Percentiles rank a stretch among this genome's conserved stretches.
Evolutionary conservation across 2,797 vertebrate genomes (phyloP).

Genomic region (Psittacula echo): DNA sequence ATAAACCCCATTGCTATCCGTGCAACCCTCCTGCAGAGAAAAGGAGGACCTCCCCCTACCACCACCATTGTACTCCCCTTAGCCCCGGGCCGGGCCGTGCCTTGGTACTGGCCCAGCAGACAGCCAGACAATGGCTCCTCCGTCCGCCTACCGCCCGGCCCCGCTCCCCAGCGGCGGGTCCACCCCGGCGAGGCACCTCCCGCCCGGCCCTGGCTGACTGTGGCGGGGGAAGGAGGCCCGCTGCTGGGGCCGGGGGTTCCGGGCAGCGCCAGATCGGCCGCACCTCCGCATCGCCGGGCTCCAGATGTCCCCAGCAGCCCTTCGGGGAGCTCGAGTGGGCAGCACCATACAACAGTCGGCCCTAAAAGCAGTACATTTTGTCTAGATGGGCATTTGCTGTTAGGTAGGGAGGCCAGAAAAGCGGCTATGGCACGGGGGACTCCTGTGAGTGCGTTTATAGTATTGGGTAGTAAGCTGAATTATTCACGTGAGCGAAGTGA

Average conservation of each 20-base stretch:
- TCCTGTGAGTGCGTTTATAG: not conserved
- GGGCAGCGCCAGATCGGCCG: not conserved
- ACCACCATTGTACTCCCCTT: not conserved
- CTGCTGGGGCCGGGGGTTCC: not conserved
- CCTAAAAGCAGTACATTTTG: too few relatives aligned
- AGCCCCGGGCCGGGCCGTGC: not conserved
- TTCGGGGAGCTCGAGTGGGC: not conserved
- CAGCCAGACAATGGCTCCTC: constrained; percentile 44
- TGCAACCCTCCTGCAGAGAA: not conserved
- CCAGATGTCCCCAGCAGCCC: not conserved
- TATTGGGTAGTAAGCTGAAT: not conserved
- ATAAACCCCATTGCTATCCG: not conserved
- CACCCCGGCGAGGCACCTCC: not conserved
- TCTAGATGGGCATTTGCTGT: not conserved
- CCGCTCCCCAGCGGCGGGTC: not conserved
- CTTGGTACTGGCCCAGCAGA: not conserved
- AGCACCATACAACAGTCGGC: not conserved
- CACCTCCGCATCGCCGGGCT: not conserved
- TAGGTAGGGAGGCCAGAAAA: not conserved
- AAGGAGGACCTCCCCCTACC: not conserved
- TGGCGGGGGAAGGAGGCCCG: not conserved
- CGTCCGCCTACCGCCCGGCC: not conserved
- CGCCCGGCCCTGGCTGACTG: not conserved
- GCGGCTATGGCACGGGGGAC: not conserved
- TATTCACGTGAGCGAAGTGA: not conserved